Evolutionary conservation across 2,888 invertebrate genomes (phyloP).

Genomic region (Laspeyria flexula): DNA sequence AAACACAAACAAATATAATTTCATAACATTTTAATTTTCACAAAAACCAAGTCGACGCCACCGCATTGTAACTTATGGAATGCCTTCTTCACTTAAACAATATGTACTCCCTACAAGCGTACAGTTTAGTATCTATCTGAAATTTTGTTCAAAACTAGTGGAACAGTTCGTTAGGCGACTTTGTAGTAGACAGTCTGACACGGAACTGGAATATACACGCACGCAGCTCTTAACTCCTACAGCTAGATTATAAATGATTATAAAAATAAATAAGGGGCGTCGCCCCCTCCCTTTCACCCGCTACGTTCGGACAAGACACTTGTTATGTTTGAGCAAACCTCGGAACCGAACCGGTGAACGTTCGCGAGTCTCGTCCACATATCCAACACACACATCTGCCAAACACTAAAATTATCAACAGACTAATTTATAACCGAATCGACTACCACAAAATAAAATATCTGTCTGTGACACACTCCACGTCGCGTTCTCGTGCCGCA

Average conservation of each 20-base stretch:
- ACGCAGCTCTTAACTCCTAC: conserved; percentile 72
- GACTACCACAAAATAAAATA: conserved; percentile 59
- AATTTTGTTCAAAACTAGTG: conserved; percentile 66
- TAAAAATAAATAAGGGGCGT: conserved; percentile 83
- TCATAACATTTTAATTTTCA: conserved; percentile 57
- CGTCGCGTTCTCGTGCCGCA: conserved; percentile 8
- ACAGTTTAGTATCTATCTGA: conserved; percentile 65
- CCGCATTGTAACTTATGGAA: conserved; percentile 80
- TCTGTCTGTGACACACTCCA: conserved; percentile 21
- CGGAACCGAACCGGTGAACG: conserved; percentile 20
- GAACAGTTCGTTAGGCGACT: conserved; percentile 51
- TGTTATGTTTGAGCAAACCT: conserved; percentile 61
- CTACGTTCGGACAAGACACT: conserved; percentile 54
- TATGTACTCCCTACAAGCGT: conserved; percentile 77
- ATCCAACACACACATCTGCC: conserved; percentile 47
- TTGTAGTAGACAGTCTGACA: conserved; percentile 36
- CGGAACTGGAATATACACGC: conserved; percentile 63
- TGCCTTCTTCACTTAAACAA: conserved; percentile 82
- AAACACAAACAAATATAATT: conserved; percentile 61
- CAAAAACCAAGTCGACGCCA: conserved; percentile 72
- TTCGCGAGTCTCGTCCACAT: conserved; percentile 30
- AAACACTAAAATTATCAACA: conserved; percentile 64
- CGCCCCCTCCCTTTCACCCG: conserved; percentile 66
- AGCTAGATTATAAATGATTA: conserved; percentile 83
- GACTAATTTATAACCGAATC: conserved; percentile 62